Base-by-base conservation (phyloP, 1,140 invertebrate genomes). In the Lutraria rhynchaena region DNA sequence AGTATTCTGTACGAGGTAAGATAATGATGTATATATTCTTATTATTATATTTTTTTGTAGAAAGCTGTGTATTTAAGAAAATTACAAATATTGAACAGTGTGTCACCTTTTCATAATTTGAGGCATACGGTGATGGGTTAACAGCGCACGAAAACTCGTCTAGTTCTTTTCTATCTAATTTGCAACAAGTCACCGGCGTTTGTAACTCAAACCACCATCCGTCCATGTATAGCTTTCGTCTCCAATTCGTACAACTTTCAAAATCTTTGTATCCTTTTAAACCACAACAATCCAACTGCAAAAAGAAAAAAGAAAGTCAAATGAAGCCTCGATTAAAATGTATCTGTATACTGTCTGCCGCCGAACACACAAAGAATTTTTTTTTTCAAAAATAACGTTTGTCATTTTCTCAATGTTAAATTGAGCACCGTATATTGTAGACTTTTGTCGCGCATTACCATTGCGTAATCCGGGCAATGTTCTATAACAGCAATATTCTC, bases 171-270 rank as follows among this genome's bases (percentile, higher is more conserved):
- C 7, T 19, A 31, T 27, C 60, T 60, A 76, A 24, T 27, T 65
- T 61, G 60, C 74, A 76, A 33, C 74, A 76, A 2, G 74, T 61
- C 4, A 76, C 5, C n/a, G 74, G 74, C 19, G 74, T 76, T 53
- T 76, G 11, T 24, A 76, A 60, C 3, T 49, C 15, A 41, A 76
- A 76, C 74, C 74, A 76, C 44, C 60, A 65, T 24, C 74, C 74
- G 33, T 76, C 74, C 33, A 63, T 58, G 27, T 51, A 76, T 13
- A 76, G 44, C 19, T 53, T 63, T 4, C 74, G 58, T n/a, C 57
- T 53, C 74, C 74, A 76, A 0, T 31, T 5, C 15, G 22, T 33
- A 13, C 41, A 37, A 0, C 24, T 19, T 15, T 22, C 19, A 41
- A 76, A 76, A 55, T 76, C 74, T 17, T 3, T 33, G 57, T 76